These are phyloP conservation scores for Psylliodes chrysocephalus DNA, from an alignment of 2,888 invertebrate species.

Conservation along the genomic window DNA sequence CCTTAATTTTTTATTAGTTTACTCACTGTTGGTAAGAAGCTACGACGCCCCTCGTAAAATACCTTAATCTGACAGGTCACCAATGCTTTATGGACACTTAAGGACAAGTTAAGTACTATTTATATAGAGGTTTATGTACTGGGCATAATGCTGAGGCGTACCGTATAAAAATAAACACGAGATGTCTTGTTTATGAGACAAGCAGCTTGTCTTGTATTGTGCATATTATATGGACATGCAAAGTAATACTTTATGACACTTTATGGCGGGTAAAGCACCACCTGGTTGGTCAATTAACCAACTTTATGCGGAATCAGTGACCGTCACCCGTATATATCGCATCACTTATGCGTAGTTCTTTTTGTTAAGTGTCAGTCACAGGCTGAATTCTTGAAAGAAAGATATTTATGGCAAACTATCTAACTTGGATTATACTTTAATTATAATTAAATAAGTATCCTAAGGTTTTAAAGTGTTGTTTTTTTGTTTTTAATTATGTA, in stretches of 20 bases:
- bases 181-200: slow-evolving; percentile 58
- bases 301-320: slow-evolving; percentile 31
- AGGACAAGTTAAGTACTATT: slow-evolving; percentile 54
- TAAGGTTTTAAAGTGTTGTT: no score
- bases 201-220: slow-evolving; percentile 55
- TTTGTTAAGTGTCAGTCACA: no score
- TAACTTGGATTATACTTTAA: no score
- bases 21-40: no score
- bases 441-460: no score
- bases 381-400: no score
- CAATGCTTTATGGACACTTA: slow-evolving; percentile 55
- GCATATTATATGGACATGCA: slow-evolving; percentile 57
- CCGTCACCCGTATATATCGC: no score
- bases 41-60: slow-evolving; percentile 40
- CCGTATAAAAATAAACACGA: slow-evolving; percentile 49
- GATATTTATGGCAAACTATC: no score
- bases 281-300: slow-evolving; percentile 53
- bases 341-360: no score
- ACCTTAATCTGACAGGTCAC: slow-evolving; percentile 47
- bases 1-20: no score
- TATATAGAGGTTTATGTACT: slow-evolving; percentile 55
- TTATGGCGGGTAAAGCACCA: slow-evolving; percentile 55
- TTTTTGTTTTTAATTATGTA: no score
- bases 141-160: slow-evolving; percentile 47
- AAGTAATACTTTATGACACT: slow-evolving; percentile 57